These are phyloP conservation scores for Oophaga sylvatica DNA, from an alignment of 2,797 vertebrate species.

Conservation along the genomic window DNA sequence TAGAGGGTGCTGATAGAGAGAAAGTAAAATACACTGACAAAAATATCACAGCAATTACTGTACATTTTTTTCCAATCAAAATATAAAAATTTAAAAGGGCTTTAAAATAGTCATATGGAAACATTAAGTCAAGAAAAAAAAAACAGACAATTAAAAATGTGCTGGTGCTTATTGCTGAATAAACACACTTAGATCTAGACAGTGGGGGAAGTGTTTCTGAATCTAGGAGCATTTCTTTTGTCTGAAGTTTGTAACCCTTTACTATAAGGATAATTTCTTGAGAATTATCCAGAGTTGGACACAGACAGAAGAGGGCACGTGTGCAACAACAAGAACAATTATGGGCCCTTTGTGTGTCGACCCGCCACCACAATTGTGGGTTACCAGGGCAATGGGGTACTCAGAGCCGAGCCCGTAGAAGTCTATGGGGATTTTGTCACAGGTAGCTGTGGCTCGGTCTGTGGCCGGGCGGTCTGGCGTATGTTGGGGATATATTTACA, in stretches of 20 bases:
- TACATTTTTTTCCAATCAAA: slow-evolving; percentile 57
- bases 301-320: no score
- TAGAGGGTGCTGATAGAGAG: not conserved
- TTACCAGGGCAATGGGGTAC: no score
- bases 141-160: slow-evolving; percentile 59
- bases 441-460: no score
- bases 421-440: no score
- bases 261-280: not conserved
- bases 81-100: slow-evolving; percentile 62
- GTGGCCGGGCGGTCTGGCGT: no score
- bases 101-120: slow-evolving; percentile 60
- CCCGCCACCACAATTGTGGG: no score
- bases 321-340: no score
- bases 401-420: no score
- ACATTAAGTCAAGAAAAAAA: slow-evolving; percentile 56
- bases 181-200: slow-evolving; percentile 51
- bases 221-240: not conserved
- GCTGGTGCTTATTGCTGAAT: slow-evolving; percentile 59
- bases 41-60: slow-evolving; percentile 53
- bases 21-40: slow-evolving; percentile 27
- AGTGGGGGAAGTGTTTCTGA: slow-evolving; percentile 26
- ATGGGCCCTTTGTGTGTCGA: no score
- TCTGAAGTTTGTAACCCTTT: slow-evolving; percentile 42
- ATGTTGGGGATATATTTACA: no score
- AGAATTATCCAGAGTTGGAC: no score